Percentiles rank a stretch among this genome's conserved stretches.
These are phyloP conservation scores for Cottoperca gobio DNA, from an alignment of 2,797 vertebrate species.

Conservation along the genomic window DNA sequence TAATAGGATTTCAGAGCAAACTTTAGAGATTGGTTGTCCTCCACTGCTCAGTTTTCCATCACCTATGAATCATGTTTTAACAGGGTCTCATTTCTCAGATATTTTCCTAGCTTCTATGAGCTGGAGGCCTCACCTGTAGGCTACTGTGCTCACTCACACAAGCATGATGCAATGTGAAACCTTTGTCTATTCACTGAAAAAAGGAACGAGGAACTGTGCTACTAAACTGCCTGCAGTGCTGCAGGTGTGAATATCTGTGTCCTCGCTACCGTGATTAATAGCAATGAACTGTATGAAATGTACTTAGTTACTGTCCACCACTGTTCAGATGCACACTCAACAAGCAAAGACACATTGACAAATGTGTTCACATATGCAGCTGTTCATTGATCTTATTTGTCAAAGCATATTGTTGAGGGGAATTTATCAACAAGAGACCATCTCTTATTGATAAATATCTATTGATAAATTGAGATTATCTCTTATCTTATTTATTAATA, in stretches of 20 bases:
- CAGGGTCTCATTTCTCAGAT: slow-evolving; percentile 70
- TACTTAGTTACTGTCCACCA: neutral
- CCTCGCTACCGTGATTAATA: slow-evolving; percentile 83
- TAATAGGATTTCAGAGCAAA: slow-evolving; percentile 11
- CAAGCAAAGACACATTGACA: neutral
- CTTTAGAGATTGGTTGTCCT: slow-evolving; percentile 25
- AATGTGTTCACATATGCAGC: neutral
- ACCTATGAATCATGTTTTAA: slow-evolving; percentile 72
- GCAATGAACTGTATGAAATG: slow-evolving; percentile 77
- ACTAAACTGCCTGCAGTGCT: slow-evolving; percentile 84
- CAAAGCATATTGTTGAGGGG: neutral
- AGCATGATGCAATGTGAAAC: slow-evolving; percentile 85
- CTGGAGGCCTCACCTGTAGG: slow-evolving; percentile 74
- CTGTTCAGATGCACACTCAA: neutral
- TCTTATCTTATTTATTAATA: neutral
- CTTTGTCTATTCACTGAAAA: slow-evolving; percentile 75
- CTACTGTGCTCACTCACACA: slow-evolving; percentile 70
- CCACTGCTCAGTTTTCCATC: slow-evolving; percentile 52
- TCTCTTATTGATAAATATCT: too few species aligned
- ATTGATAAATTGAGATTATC: too few species aligned
- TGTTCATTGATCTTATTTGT: neutral
- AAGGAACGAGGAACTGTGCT: slow-evolving; percentile 76
- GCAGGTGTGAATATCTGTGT: slow-evolving; percentile 86
- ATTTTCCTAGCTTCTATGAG: slow-evolving; percentile 47
- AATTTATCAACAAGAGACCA: too few species aligned